A percentile compares a stretch with the other conserved stretches of the same genome.
Conservation (phyloP, 2,888 invertebrate genomes). For the Tetragonisca angustula region DNA sequence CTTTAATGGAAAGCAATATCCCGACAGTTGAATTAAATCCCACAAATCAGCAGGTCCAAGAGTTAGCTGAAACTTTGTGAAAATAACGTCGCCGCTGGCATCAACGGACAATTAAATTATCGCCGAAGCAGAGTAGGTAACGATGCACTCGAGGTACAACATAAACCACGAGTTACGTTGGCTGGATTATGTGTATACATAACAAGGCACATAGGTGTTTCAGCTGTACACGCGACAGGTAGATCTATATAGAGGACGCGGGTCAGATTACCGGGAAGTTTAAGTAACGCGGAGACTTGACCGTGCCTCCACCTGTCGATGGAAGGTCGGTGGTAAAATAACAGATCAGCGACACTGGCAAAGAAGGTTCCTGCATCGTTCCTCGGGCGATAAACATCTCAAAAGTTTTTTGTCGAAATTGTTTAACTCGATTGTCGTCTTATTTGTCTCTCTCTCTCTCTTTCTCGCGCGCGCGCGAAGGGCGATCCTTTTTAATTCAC, state of each 20-base stretch:
- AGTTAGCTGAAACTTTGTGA: constrained; percentile 62
- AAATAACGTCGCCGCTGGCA: constrained; percentile 65
- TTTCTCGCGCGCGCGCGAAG: no score
- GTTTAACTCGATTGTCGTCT: constrained; percentile 3
- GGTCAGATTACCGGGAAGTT: constrained; percentile 32
- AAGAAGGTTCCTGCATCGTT: background rate
- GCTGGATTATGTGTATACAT: constrained; percentile 66
- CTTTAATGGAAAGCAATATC: constrained; percentile 8
- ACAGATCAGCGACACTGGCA: background rate
- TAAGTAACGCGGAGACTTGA: background rate
- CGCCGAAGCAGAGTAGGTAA: constrained; percentile 69
- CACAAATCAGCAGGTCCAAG: constrained; percentile 49
- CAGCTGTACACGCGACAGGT: constrained; percentile 35
- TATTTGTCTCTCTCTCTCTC: background rate
- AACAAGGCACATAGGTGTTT: constrained; percentile 57
- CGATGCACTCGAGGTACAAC: constrained; percentile 70
- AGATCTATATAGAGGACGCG: constrained; percentile 34
- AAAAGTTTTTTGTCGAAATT: background rate
- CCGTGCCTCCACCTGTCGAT: constrained; percentile 38
- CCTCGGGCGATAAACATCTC: background rate
- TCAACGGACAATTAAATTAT: constrained; percentile 73
- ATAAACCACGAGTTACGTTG: constrained; percentile 68
- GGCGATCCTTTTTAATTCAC: background rate
- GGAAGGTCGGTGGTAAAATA: constrained; percentile 12
- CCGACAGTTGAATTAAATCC: constrained; percentile 35